A percentile compares a stretch with the other conserved stretches of the same genome.
These are phyloP conservation scores for Tricholaema leucomelas DNA, from an alignment of 2,113 vertebrate genomes.

Conservation along the genomic window DNA sequence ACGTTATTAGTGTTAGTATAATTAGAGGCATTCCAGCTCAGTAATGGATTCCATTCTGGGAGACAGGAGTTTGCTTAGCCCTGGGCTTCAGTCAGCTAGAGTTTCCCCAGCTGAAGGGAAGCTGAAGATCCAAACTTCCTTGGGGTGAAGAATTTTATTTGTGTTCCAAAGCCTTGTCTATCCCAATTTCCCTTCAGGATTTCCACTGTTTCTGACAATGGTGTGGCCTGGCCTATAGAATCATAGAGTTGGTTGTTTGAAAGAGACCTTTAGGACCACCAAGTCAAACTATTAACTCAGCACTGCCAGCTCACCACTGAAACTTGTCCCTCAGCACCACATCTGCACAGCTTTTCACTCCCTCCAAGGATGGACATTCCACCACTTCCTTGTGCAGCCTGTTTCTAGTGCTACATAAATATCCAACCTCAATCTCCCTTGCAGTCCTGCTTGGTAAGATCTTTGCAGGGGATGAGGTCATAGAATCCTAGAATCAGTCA, in stretches of 20 bases:
- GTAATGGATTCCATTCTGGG: slow-evolving; percentile 38
- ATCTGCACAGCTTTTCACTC: no score
- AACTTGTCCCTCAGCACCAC: no score
- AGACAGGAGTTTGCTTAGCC: slow-evolving; percentile 31
- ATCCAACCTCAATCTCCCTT: no score
- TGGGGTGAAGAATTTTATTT: neutral
- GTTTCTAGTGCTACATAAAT: no score
- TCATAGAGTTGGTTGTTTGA: no score
- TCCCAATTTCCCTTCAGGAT: neutral
- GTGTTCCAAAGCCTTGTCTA: neutral
- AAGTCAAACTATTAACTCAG: no score
- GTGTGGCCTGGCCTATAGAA: neutral
- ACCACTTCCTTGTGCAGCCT: no score
- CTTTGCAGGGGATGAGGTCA: neutral
- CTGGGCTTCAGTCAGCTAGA: slow-evolving; percentile 42
- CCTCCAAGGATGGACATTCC: no score
- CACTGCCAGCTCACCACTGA: no score
- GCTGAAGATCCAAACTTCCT: slow-evolving; percentile 26
- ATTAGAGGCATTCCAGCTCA: slow-evolving; percentile 37
- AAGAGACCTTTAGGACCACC: no score
- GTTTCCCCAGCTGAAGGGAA: slow-evolving; percentile 38
- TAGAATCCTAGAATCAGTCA: no score
- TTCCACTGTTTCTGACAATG: neutral
- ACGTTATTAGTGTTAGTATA: slow-evolving; percentile 30
- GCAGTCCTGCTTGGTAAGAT: neutral